phyloP scores from a whole-genome alignment of 2,113 vertebrate species.

The Atrichornis clamosus region DNA sequence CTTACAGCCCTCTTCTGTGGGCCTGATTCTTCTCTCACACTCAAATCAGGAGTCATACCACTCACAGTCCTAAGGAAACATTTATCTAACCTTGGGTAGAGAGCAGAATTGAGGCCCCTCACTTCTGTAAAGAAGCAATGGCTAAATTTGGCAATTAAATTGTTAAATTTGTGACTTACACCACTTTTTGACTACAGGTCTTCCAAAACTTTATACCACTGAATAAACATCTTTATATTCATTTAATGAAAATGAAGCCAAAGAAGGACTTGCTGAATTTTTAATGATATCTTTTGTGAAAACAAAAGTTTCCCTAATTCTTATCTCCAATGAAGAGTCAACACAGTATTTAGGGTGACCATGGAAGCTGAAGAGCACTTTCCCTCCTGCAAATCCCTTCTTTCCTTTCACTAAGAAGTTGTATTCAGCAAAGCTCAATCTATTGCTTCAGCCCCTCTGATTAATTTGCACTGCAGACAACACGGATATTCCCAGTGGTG shows the following conservation, averaged over 20 bases:
- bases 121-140: background rate
- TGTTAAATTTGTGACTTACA: background rate
- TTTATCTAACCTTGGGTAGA: background rate
- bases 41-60: background rate
- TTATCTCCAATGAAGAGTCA: background rate
- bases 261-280: background rate
- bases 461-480: background rate
- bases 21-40: background rate
- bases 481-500: background rate
- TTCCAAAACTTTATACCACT: background rate
- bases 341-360: background rate
- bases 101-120: accelerated
- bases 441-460: background rate
- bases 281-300: background rate
- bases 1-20: background rate
- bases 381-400: background rate
- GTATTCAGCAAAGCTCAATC: background rate
- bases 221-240: background rate
- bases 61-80: background rate
- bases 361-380: background rate
- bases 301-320: background rate
- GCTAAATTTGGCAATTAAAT: background rate
- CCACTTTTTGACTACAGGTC: background rate
- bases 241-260: background rate
- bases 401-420: background rate